Evolutionary conservation across 1,140 invertebrate species (phyloP).

Genomic region (Scylla paramamosain): DNA sequence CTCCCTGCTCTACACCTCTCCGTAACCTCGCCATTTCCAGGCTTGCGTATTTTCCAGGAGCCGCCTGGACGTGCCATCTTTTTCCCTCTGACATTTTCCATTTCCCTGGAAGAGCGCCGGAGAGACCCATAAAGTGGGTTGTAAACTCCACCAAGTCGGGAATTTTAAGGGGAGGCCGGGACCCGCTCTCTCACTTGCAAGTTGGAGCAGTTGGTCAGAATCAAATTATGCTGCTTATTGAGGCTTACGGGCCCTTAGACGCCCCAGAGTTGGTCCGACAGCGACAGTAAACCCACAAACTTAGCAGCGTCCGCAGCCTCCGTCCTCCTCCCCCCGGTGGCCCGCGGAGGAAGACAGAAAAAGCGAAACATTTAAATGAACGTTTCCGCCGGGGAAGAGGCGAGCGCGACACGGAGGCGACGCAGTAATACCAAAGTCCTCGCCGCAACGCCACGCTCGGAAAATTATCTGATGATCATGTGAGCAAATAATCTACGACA

Average conservation of each 20-base stretch:
- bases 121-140: conserved; percentile 77
- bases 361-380: conserved; percentile 61
- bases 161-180: conserved; percentile 67
- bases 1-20: conserved; percentile 51
- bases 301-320: conserved; percentile 17
- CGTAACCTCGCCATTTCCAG: conserved; percentile 65
- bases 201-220: conserved; percentile 65
- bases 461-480: conserved; percentile 22
- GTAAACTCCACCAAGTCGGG: conserved; percentile 75
- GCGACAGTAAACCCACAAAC: conserved; percentile 66
- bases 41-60: conserved; percentile 71
- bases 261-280: conserved; percentile 29
- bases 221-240: conserved; percentile 74
- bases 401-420: background rate
- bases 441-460: background rate
- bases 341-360: conserved; percentile 5
- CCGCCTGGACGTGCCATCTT: conserved; percentile 76
- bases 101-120: conserved; percentile 78
- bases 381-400: background rate
- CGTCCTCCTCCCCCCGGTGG: background rate
- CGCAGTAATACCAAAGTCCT: conserved; percentile 45
- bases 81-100: conserved; percentile 78
- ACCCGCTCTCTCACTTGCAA: conserved; percentile 66
- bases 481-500: background rate
- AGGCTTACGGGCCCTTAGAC: conserved; percentile 55